Conservation (phyloP, 2,888 invertebrate genomes). For the Euzophera pinguis region DNA sequence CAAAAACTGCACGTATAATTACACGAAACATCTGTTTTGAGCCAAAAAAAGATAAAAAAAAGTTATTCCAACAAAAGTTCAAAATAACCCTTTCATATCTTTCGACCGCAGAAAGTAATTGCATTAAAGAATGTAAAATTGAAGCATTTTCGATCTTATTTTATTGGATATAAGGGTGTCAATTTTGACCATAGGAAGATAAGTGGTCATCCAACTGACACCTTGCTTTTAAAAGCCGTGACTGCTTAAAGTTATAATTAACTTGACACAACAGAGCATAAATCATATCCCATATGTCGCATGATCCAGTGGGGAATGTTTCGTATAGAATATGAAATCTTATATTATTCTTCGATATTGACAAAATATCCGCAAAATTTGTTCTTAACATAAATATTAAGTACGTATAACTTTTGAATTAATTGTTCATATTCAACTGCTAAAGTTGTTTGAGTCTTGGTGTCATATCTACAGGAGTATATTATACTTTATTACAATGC, state of each 20-base stretch:
- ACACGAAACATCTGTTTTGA: conserved; percentile 25
- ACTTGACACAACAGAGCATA: conserved; percentile 49
- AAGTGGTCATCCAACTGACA: conserved; percentile 77
- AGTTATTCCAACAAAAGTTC: conserved; percentile 40
- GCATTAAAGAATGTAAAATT: neutral
- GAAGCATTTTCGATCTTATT: neutral
- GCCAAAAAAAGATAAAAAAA: conserved; percentile 23
- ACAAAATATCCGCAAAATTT: too few species aligned
- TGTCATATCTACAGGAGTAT: too few species aligned
- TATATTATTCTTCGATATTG: too few species aligned
- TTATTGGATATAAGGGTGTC: neutral
- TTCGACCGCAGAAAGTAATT: conserved; percentile 34
- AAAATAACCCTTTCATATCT: conserved; percentile 49
- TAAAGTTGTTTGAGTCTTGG: too few species aligned
- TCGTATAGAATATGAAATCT: conserved; percentile 21
- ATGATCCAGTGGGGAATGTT: conserved; percentile 37
- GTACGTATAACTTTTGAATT: too few species aligned
- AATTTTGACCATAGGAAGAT: conserved; percentile 34
- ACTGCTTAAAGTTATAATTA: conserved; percentile 61
- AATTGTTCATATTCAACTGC: too few species aligned
- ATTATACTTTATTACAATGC: too few species aligned
- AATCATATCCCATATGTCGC: conserved; percentile 65
- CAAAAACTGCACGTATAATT: conserved; percentile 1
- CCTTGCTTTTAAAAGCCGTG: conserved; percentile 57
- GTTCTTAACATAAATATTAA: too few species aligned